Percentiles rank a stretch among this genome's conserved stretches.
These are phyloP conservation scores for Lytechinus variegatus DNA, from an alignment of 35 echinoderm and acorn worm genomes.

Conservation along the genomic window DNA sequence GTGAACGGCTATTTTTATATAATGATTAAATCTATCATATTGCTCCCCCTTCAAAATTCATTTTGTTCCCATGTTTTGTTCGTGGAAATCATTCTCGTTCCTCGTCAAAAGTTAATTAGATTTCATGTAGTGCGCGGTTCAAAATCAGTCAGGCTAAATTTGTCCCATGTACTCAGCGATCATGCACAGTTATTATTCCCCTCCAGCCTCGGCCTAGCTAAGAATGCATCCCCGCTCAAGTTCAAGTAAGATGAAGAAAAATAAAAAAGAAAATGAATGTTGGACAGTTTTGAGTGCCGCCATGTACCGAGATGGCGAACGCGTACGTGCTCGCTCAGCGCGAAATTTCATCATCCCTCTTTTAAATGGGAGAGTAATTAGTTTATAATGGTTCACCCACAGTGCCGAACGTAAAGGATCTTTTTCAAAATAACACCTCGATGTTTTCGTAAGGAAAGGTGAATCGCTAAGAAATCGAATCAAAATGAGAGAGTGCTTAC, in stretches of 20 bases:
- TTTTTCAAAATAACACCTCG: slow-evolving; percentile 27
- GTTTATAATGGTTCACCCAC: slow-evolving; percentile 47
- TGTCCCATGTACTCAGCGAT: background rate
- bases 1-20: background rate
- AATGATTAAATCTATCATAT: background rate
- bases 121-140: background rate
- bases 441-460: slow-evolving; percentile 32
- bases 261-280: background rate
- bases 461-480: slow-evolving; percentile 29
- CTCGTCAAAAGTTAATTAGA: slow-evolving; percentile 30
- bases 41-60: background rate
- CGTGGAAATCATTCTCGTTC: background rate
- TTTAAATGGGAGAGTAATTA: slow-evolving; percentile 10
- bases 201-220: background rate
- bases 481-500: slow-evolving; percentile 4
- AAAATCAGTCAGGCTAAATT: slow-evolving; percentile 31
- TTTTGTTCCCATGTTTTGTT: background rate
- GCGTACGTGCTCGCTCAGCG: slow-evolving; percentile 19
- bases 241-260: background rate
- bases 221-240: background rate
- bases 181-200: slow-evolving; percentile 41
- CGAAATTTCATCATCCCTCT: slow-evolving; percentile 25
- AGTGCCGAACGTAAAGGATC: slow-evolving; percentile 30
- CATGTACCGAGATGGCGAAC: background rate
- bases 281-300: background rate